These are phyloP conservation scores for Latheticus oryzae DNA, from an alignment of 2,888 invertebrate genomes.

Conservation along the genomic window DNA sequence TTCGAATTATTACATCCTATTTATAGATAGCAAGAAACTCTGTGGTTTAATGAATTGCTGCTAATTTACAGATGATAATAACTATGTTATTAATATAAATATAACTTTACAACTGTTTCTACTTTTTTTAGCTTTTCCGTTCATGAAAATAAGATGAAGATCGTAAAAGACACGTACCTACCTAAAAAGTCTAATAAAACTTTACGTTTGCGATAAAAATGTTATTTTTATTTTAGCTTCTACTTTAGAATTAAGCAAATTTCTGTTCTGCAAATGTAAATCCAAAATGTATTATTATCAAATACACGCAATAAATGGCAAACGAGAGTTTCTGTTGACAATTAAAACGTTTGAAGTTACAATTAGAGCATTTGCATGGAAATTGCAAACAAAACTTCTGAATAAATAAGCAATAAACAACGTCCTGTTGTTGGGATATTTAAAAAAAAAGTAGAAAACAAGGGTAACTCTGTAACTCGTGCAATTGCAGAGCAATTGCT, in stretches of 20 bases:
- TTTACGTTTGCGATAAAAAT: slow-evolving; percentile 37
- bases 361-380: slow-evolving; percentile 39
- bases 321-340: slow-evolving; percentile 21
- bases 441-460: slow-evolving; percentile 4
- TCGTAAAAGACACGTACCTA: slow-evolving; percentile 23
- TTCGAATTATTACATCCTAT: slow-evolving; percentile 25
- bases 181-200: slow-evolving; percentile 30
- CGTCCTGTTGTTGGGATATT: slow-evolving; percentile 4
- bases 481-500: no score
- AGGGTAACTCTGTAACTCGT: no score
- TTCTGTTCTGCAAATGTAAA: no score
- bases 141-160: slow-evolving; percentile 20
- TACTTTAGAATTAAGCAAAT: slow-evolving; percentile 30
- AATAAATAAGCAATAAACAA: slow-evolving; percentile 19
- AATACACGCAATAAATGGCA: slow-evolving; percentile 1
- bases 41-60: slow-evolving; percentile 30
- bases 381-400: slow-evolving; percentile 37
- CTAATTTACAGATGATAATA: no score
- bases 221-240: slow-evolving; percentile 36
- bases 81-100: no score
- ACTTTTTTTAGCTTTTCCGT: slow-evolving; percentile 16
- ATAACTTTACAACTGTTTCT: slow-evolving; percentile 1
- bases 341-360: slow-evolving; percentile 36
- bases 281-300: no score
- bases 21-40: slow-evolving; percentile 15